Evolutionary conservation across 2,888 invertebrate genomes (phyloP), one percentile per base, ranked within the genome.

Genomic region (Tineola bisselliella): DNA sequence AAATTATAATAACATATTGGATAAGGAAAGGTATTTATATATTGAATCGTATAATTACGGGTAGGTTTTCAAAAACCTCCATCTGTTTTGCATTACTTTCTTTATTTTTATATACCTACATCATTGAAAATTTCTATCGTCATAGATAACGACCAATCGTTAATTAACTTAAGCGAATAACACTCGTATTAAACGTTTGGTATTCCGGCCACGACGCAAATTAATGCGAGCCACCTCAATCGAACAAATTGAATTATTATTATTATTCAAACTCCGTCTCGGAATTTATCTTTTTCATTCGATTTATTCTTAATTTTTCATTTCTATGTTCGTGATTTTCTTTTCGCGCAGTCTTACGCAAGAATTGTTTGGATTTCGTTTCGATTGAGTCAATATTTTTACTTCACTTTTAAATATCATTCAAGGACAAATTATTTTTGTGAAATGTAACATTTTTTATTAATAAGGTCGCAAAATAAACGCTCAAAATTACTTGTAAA

Each of bases 201-300:
- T 71, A 78, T 77, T 76, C 75, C 66, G 64, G 61, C 66, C 72
- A 70, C 73, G 72, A 69, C 65, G 68, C 67, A 71, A 77, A 78
- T 77, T 77, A 76, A 77, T 73, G 75, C 71, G 68, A 69, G 67
- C 69, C 70, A 74, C 74, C 72, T 72, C 75, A 75, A 77, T 77
- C 76, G 74, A 79, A 76, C 74, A 68, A 75, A 77, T 74, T 78
- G 75, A 78, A 77, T 79, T 70, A 79, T 78, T 76, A 77, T n/a
- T n/a, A n/a, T n/a, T n/a, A n/a, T n/a, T n/a, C n/a, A 77, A 72
- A 72, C 67, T 65, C 64, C 64, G 72, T 70, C 70, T 67, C 17
- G 65, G 68, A 71, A 74, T 75, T 77, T 73, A 70, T 72, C 70
- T 72, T 68, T 60, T 57, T 58, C 63, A 63, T 65, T 67, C 63